Percentiles rank a stretch among this genome's conserved stretches.
These are phyloP conservation scores for Cartodere bifasciata DNA, from an alignment of 2,888 invertebrate species.

Conservation along the genomic window DNA sequence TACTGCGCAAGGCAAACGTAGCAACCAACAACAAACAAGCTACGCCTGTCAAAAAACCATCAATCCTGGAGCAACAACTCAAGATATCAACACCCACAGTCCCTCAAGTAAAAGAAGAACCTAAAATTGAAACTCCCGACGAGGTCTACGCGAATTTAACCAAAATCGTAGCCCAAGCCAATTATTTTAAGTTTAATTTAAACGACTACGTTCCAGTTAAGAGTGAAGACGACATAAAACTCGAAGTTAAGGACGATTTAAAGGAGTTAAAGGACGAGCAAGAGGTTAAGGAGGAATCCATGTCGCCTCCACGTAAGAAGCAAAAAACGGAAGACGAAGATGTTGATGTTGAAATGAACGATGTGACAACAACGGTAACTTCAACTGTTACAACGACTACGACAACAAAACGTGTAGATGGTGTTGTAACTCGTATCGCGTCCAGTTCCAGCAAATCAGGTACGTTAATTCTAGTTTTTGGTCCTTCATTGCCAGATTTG, in stretches of 20 bases:
- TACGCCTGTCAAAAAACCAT: constrained; percentile 40
- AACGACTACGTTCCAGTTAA: too few relatives aligned
- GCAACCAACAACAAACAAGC: constrained; percentile 33
- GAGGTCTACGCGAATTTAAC: constrained; percentile 14
- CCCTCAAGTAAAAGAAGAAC: constrained; percentile 12
- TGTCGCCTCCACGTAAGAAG: too few relatives aligned
- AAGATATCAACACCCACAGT: constrained; percentile 38
- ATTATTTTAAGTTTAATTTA: too few relatives aligned
- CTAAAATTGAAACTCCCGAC: constrained; percentile 36
- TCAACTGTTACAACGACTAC: constrained; percentile 34
- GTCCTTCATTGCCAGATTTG: too few relatives aligned
- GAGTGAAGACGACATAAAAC: constrained; percentile 19
- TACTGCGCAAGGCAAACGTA: constrained; percentile 50
- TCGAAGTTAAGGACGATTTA: too few relatives aligned
- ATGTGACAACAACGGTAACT: constrained; percentile 14
- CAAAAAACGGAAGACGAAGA: constrained; percentile 25
- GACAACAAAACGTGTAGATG: constrained; percentile 34
- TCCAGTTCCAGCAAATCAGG: constrained; percentile 36
- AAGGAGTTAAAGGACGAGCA: constrained; percentile 25
- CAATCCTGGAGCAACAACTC: constrained; percentile 58
- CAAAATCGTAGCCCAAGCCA: constrained; percentile 17
- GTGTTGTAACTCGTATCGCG: constrained; percentile 37
- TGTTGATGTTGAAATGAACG: constrained; percentile 37
- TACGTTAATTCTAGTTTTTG: too few relatives aligned
- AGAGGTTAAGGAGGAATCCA: constrained; percentile 20